Percentiles rank a stretch among this genome's conserved stretches.
Evolutionary conservation across 2,888 invertebrate species (phyloP).

Genomic region (Volucella bombylans): DNA sequence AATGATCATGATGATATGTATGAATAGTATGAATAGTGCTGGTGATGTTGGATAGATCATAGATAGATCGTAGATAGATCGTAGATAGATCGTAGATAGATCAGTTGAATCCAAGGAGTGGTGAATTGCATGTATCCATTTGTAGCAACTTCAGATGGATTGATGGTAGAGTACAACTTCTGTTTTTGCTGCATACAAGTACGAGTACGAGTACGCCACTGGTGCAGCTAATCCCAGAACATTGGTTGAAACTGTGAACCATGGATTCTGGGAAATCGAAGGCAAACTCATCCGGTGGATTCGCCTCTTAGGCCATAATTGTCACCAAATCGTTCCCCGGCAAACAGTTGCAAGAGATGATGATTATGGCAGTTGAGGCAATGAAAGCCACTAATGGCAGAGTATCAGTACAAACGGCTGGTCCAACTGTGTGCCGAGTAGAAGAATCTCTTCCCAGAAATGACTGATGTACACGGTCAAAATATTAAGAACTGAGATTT

Average conservation of each 20-base stretch:
- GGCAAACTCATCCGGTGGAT: conserved; percentile 54
- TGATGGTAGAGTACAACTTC: conserved; percentile 35
- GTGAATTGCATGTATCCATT: conserved; percentile 59
- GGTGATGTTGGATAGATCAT: no score
- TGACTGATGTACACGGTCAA: conserved; percentile 72
- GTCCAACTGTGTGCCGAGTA: conserved; percentile 43
- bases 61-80: not conserved
- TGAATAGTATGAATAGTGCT: no score
- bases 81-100: not conserved
- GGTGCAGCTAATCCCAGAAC: conserved; percentile 57
- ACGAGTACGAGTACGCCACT: not conserved
- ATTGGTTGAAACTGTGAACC: conserved; percentile 32
- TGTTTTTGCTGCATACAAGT: conserved; percentile 27
- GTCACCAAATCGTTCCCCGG: conserved; percentile 67
- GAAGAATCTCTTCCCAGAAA: conserved; percentile 68
- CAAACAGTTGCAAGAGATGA: conserved; percentile 45
- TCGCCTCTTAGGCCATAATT: conserved; percentile 68
- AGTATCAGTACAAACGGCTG: conserved; percentile 35
- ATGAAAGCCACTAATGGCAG: no score
- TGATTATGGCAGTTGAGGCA: conserved; percentile 57
- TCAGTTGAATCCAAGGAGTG: conserved; percentile 48
- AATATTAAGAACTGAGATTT: conserved; percentile 72
- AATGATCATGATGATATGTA: no score
- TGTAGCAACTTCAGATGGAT: conserved; percentile 35
- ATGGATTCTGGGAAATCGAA: conserved; percentile 56